Evolutionary conservation across 2,797 vertebrate genomes (phyloP).

Genomic region (Pangasius djambal): DNA sequence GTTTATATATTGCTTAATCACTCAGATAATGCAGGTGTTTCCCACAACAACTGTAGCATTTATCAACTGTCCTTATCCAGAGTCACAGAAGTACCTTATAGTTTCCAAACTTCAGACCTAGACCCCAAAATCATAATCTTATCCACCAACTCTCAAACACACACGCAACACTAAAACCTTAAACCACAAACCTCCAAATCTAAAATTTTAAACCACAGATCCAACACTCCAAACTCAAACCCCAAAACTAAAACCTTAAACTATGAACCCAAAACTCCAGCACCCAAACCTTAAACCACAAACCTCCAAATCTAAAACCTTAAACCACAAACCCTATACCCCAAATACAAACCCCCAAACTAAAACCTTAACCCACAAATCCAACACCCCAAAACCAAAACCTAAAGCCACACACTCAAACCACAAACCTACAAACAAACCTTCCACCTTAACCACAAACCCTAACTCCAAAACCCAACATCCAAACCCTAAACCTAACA

Average conservation of each 20-base stretch:
- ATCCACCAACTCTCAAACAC: not conserved
- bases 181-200: not conserved
- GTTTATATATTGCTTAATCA: not conserved
- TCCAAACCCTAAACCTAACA: not conserved
- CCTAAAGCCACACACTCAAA: not conserved
- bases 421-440: not conserved
- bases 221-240: not conserved
- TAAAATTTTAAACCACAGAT: not conserved
- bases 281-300: not conserved
- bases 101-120: not conserved
- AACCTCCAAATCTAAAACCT: not conserved
- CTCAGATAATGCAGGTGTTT: constrained; percentile 1
- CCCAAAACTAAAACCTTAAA: not conserved
- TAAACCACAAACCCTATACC: not conserved
- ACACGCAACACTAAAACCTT: not conserved
- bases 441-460: not conserved
- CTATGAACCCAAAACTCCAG: not conserved
- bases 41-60: not conserved
- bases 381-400: too few relatives aligned
- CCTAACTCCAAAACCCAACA: not conserved
- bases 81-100: not conserved
- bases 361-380: not conserved
- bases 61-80: not conserved
- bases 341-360: not conserved
- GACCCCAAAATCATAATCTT: not conserved